These are phyloP conservation scores for Ptilorrhoa leucosticta DNA, from an alignment of 2,113 vertebrate genomes.

Conservation along the genomic window DNA sequence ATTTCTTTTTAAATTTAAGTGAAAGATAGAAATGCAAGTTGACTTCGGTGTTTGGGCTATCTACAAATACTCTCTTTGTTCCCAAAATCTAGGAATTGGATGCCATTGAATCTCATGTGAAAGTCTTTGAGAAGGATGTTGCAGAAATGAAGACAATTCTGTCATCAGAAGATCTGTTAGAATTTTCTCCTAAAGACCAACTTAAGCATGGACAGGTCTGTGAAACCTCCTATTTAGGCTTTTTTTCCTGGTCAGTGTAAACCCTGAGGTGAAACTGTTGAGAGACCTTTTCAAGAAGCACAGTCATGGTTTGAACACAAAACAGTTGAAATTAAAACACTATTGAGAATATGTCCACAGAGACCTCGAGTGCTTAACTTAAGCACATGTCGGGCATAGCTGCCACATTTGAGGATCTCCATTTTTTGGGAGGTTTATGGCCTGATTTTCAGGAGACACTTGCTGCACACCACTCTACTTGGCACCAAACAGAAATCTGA, in stretches of 20 bases:
- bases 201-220: constrained; percentile 83
- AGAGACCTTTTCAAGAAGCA: neutral
- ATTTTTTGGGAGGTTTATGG: neutral
- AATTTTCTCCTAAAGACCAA: constrained; percentile 80
- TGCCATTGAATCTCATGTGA: constrained; percentile 85
- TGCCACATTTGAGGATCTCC: neutral
- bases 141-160: constrained; percentile 81
- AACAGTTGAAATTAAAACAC: neutral
- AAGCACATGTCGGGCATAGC: neutral
- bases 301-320: neutral
- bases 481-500: neutral
- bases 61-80: neutral
- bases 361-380: accelerated
- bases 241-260: neutral
- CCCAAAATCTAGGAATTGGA: constrained; percentile 81
- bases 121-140: constrained; percentile 80
- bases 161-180: constrained; percentile 80
- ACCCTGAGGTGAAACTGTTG: neutral
- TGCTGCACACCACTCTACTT: neutral
- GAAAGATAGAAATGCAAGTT: neutral
- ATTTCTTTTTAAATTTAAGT: neutral
- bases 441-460: neutral
- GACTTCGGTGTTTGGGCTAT: neutral
- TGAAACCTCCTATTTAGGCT: neutral
- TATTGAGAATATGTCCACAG: neutral